Evolutionary conservation across 2,797 vertebrate genomes (phyloP), one percentile per base, ranked within the genome.

Genomic region (Sebastes iracundus): DNA sequence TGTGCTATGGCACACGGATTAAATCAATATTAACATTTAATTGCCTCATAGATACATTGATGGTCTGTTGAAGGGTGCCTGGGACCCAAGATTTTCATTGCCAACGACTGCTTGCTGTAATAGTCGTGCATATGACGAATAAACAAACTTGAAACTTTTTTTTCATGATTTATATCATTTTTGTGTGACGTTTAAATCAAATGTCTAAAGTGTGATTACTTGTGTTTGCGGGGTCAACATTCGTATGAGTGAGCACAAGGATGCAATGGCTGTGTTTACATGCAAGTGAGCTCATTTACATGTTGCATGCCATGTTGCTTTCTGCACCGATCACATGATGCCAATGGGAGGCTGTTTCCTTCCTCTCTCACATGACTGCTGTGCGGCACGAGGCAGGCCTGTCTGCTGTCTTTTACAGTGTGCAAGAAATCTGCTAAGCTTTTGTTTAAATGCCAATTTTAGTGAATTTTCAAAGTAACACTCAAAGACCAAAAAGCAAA

Each of bases 341-440:
- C 7, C 22, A 67, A 1, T 49, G 5, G n/a, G n/a, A 66, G 63
- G 35, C 6, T 1, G 13, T 72, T 87, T 86, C 68, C 72, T 80
- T 77, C 83, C 69, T 27, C 20, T 9, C 13, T 84, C 88, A 82
- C 84, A 83, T 81, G 84, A 80, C 79, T 38, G 32, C 74, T 59
- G 22, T 3, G 32, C 6, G 6, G 46, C 65, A 79, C 64, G 49
- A 73, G 25, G 25, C 7, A 18, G 8, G 23, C 38, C 60, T 68
- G 23, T 63, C 42, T 60, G 28, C 58, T 27, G 3, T 7, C 2
- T 68, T 68, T 74, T 14, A 67, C 14, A 23, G 14, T 35, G 14
- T 3, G 4, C 8, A n/a, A 55, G 14, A 59, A 14, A 33, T 49
- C 27, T 55, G 25, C 8, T 18, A 3, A 14, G 7, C 4, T 22